Evolutionary conservation across 2,888 invertebrate genomes (phyloP), one percentile per base, ranked within the genome.

Genomic region (Orthosia gothica): DNA sequence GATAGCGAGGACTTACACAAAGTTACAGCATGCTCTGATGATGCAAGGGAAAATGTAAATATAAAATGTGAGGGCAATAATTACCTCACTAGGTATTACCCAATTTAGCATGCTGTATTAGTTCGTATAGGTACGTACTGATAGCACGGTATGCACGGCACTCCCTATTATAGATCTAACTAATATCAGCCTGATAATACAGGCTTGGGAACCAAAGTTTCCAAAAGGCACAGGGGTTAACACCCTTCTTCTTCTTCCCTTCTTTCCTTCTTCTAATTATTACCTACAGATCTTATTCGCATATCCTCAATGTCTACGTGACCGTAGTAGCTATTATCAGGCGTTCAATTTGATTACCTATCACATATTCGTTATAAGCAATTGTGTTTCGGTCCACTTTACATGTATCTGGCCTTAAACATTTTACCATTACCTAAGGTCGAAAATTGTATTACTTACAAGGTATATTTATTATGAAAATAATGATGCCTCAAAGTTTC

Each of bases 401-500:
- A 32, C 45, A 40, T 50, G 40, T 45, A 15, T 20, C n/a, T 72
- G 20, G 18, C 9, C 52, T 45, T 26, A 4, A n/a, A 58, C 16
- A 13, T 45, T 45, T 26, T 70, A 52, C 15, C 40, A 59, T 26
- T 55, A 18, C 18, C 4, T 32, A 15, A 23, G 15, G 5, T 23
- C 15, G 23, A 32, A 2, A 50, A n/a, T 58, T 20, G 18, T 32
- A 16, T 61, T 18, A 45, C 18, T 3, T 45, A 76, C 3, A 18
- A 40, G 3, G 12, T 49, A 13, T 9, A 13, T 70, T 70, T 59
- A 23, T 54, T 71, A 54, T 71, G 45, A 59, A 52, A 32, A 32
- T 54, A 32, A 32, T 55, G 47, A 40, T 50, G 26, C 52, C n/a
- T 70, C 26, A 67, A 59, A 69, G 84, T 78, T 61, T 57, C 70